phyloP scores from a whole-genome alignment of 2,797 vertebrate species.

The Typhlichthys subterraneus region DNA sequence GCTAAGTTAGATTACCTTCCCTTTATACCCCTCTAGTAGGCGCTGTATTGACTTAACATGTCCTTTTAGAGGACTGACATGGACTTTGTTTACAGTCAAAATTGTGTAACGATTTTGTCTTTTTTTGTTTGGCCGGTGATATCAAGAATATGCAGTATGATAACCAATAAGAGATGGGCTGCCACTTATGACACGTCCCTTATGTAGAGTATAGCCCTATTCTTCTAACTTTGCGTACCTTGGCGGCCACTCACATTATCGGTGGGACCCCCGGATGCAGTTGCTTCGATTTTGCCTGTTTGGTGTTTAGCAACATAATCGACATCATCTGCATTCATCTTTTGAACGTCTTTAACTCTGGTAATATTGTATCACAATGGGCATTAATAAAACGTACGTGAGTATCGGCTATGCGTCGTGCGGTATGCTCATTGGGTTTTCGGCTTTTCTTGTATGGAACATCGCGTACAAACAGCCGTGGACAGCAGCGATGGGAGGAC shows the following conservation, averaged over 20 bases:
- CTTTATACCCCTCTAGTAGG: slow-evolving; percentile 24
- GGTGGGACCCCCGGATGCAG: slow-evolving; percentile 31
- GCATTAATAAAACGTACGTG: slow-evolving; percentile 72
- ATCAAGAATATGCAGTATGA: neutral
- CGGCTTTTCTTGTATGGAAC: slow-evolving; percentile 88
- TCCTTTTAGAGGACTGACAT: neutral
- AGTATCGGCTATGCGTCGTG: slow-evolving; percentile 81
- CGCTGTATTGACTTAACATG: slow-evolving; percentile 20
- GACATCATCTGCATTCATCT: no score
- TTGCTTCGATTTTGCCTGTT: slow-evolving; percentile 33
- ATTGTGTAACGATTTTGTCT: neutral
- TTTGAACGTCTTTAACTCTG: neutral
- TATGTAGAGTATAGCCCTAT: no score
- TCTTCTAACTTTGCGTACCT: slow-evolving; percentile 6
- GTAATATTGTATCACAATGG: slow-evolving; percentile 51
- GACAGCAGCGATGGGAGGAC: slow-evolving; percentile 89
- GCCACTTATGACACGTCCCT: slow-evolving; percentile 26
- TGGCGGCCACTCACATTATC: slow-evolving; percentile 4
- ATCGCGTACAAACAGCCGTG: slow-evolving; percentile 83
- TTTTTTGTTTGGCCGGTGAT: neutral
- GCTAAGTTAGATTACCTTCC: neutral
- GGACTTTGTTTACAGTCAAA: slow-evolving; percentile 7
- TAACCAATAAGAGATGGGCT: slow-evolving; percentile 14
- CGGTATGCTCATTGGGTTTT: slow-evolving; percentile 81
- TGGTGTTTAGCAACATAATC: no score